Evolutionary conservation across 2,113 vertebrate genomes (phyloP).

Genomic region (Lichenostomus cassidix): DNA sequence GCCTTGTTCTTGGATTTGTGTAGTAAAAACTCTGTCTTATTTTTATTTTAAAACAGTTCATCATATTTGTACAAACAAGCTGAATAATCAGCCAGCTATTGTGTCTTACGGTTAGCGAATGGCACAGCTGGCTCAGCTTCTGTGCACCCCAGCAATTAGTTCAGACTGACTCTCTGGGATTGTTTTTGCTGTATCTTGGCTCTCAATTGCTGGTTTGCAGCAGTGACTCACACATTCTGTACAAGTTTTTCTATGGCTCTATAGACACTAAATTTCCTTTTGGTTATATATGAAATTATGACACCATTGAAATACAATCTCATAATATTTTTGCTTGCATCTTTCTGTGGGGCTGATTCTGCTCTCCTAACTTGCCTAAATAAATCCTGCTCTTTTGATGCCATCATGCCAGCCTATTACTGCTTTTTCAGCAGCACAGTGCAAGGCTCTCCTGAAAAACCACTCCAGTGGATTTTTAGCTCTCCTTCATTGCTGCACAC

Average conservation of each 20-base stretch:
- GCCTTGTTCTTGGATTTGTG: background rate
- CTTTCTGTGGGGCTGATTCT: background rate
- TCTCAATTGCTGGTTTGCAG: conserved; percentile 7
- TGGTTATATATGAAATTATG: background rate
- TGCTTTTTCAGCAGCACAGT: background rate
- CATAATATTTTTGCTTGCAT: background rate
- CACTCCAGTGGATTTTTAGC: background rate
- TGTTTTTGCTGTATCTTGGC: background rate
- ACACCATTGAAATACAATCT: background rate
- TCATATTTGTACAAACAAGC: background rate
- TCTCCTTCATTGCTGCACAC: background rate
- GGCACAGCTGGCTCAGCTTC: conserved; percentile 43
- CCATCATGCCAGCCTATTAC: rapidly evolving
- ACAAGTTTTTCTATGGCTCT: background rate
- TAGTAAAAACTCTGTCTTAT: background rate
- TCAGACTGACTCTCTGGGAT: background rate
- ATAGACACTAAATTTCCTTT: background rate
- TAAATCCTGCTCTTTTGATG: background rate
- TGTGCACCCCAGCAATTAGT: background rate
- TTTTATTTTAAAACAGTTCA: background rate
- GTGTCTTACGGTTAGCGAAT: background rate
- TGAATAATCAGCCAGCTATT: conserved; percentile 28
- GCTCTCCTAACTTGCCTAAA: background rate
- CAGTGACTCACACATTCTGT: background rate
- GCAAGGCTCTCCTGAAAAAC: background rate